Base-by-base conservation (phyloP, 2,113 vertebrate genomes). In the Lycaon pictus region DNA sequence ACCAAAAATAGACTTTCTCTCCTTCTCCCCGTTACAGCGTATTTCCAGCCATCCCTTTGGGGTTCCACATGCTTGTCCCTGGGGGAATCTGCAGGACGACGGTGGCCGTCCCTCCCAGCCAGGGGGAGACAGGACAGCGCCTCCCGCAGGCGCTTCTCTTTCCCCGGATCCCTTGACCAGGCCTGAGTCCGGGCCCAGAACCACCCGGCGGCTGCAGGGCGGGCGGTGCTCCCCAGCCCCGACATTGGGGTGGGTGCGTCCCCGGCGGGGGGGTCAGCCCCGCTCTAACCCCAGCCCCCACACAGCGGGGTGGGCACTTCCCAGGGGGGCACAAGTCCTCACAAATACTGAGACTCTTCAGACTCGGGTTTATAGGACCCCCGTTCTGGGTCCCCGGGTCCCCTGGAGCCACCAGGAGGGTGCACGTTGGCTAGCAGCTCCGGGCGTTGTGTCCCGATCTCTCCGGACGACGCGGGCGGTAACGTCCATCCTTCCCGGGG, bases 1-100 rank as follows among this genome's bases (percentile, higher is more conserved):
- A 10, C 65, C n/a, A 11, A 6, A 16, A 32, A 3, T 7, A 1
- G 2, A 5, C 1, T 2, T 10, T 4, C 72, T 67, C 11, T 25
- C 32, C 0, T 32, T 1, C 11, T 32, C 11, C 10, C 11, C 12
- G 0, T 3, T 0, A 1, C 3, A 0, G 3, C 12, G 0, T 3
- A 11, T 17, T 16, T 27, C 23, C 3, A 2, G n/a, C 11, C 62
- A 23, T 22, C 3, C 5, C 19, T 27, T 67, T 27, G 27, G 9
- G 74, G 58, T 43, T 25, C 63, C 17, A 0, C 0, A 0, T 32
- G 0, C 0, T 15, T 12, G 6, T 15, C 79, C 29, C 77, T 1
- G 0, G 3, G 5, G 22, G 32, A 2, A 5, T n/a, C 87, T 35
- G 35, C 85, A 55, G 0, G 12, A 22, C 12, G 17, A 9, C 2